Evolutionary conservation across 2,888 invertebrate genomes (phyloP).

Genomic region (Eupithecia subumbrata): DNA sequence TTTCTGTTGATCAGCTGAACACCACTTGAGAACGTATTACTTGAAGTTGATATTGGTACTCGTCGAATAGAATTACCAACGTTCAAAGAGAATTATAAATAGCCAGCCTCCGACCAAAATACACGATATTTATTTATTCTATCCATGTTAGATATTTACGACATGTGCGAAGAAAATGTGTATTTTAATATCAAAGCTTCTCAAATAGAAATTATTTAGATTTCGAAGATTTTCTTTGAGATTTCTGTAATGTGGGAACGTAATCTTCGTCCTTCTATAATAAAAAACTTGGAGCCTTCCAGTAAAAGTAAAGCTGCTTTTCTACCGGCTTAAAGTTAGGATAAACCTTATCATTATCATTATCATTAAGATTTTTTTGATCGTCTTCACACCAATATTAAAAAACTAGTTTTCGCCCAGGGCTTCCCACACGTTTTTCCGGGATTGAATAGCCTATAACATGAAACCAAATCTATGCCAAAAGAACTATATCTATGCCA

Average conservation of each 20-base stretch:
- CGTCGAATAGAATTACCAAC: slow-evolving; percentile 37
- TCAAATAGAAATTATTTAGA: slow-evolving; percentile 5
- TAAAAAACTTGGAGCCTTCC: too few relatives aligned
- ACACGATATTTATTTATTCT: slow-evolving; percentile 42
- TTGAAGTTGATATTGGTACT: slow-evolving; percentile 16
- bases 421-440: too few relatives aligned
- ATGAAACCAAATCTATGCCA: too few relatives aligned
- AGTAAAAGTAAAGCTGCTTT: too few relatives aligned
- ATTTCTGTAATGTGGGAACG: not conserved
- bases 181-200: slow-evolving; percentile 29
- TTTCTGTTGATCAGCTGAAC: not conserved
- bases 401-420: too few relatives aligned
- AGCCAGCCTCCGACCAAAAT: slow-evolving; percentile 40
- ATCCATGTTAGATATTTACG: slow-evolving; percentile 43
- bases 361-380: too few relatives aligned
- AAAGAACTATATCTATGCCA: too few relatives aligned
- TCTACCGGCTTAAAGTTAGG: too few relatives aligned
- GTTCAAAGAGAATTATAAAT: slow-evolving; percentile 42
- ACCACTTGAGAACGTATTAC: not conserved
- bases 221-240: slow-evolving; percentile 1
- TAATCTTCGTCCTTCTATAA: too few relatives aligned
- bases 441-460: too few relatives aligned
- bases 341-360: too few relatives aligned
- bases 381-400: too few relatives aligned
- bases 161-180: slow-evolving; percentile 38